Percentiles rank a stretch among this genome's conserved stretches.
phyloP scores from a whole-genome alignment of 2,888 invertebrate genomes.

The Microctonus hyperodae region DNA sequence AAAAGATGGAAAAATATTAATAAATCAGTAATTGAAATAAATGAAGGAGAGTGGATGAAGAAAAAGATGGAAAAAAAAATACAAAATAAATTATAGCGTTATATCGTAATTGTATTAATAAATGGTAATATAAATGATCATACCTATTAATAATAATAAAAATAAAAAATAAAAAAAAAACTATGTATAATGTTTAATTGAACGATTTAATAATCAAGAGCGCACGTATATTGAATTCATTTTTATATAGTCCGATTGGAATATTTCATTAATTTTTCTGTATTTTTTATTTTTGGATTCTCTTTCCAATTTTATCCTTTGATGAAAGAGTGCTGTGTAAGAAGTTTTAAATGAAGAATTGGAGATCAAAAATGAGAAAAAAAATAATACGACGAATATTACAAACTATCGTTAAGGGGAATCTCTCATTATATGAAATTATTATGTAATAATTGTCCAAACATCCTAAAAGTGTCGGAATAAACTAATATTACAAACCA shows the following conservation, averaged over 20 bases:
- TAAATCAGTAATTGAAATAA: constrained; percentile 37
- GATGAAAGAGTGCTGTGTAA: constrained; percentile 52
- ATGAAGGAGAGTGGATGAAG: constrained; percentile 31
- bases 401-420: constrained; percentile 54
- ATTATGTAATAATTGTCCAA: constrained; percentile 63
- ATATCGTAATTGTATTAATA: constrained; percentile 61
- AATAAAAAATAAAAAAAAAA: constrained; percentile 34
- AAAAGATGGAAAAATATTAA: constrained; percentile 33
- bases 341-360: constrained; percentile 44
- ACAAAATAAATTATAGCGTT: constrained; percentile 57
- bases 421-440: constrained; percentile 61
- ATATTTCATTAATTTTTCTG: constrained; percentile 37
- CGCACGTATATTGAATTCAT: constrained; percentile 57
- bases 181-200: constrained; percentile 54
- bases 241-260: constrained; percentile 54
- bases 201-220: constrained; percentile 52
- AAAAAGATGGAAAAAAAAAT: constrained; percentile 36
- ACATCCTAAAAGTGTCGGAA: constrained; percentile 61
- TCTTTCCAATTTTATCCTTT: constrained; percentile 33
- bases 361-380: constrained; percentile 18
- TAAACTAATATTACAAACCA: constrained; percentile 58
- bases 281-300: constrained; percentile 28
- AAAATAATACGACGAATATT: constrained; percentile 40
- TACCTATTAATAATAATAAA: constrained; percentile 53
- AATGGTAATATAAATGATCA: constrained; percentile 60